Evolutionary conservation across 2,113 vertebrate species (phyloP).

Genomic region (Corvus cornix): DNA sequence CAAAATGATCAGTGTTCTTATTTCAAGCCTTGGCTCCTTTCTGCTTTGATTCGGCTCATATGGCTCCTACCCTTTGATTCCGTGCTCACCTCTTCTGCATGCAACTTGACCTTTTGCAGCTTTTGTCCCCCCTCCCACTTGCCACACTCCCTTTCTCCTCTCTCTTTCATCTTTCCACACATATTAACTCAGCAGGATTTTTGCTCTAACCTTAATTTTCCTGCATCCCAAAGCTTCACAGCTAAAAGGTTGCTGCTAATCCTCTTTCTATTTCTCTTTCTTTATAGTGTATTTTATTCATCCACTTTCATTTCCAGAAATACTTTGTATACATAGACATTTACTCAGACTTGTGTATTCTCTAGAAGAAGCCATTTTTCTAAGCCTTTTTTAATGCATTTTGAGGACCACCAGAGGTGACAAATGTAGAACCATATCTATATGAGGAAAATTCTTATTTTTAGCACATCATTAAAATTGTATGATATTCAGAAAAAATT

Average conservation of each 20-base stretch:
- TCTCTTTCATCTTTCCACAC: slow-evolving; percentile 66
- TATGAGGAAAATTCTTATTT: not conserved
- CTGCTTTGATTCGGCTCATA: slow-evolving; percentile 50
- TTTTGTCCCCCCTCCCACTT: slow-evolving; percentile 49
- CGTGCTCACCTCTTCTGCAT: slow-evolving; percentile 59
- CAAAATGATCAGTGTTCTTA: slow-evolving; percentile 57
- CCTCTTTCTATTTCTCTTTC: slow-evolving; percentile 65
- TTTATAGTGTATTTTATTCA: slow-evolving; percentile 65
- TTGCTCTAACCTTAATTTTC: slow-evolving; percentile 64
- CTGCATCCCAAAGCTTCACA: slow-evolving; percentile 57
- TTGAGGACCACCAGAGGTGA: slow-evolving; percentile 40
- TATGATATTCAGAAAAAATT: not conserved
- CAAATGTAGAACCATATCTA: not conserved
- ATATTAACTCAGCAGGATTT: slow-evolving; percentile 66
- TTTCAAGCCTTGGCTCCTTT: slow-evolving; percentile 56
- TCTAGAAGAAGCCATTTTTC: slow-evolving; percentile 48
- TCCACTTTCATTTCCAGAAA: slow-evolving; percentile 69
- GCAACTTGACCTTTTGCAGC: slow-evolving; percentile 67
- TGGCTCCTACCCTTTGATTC: slow-evolving; percentile 56
- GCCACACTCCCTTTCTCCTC: slow-evolving; percentile 55
- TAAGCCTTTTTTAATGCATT: slow-evolving; percentile 70
- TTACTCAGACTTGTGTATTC: slow-evolving; percentile 66
- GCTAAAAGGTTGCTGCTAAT: slow-evolving; percentile 71
- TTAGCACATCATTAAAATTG: not conserved
- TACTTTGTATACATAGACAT: slow-evolving; percentile 67